Base-by-base conservation (phyloP, 2,888 invertebrate species). In the Cryptus armator region DNA sequence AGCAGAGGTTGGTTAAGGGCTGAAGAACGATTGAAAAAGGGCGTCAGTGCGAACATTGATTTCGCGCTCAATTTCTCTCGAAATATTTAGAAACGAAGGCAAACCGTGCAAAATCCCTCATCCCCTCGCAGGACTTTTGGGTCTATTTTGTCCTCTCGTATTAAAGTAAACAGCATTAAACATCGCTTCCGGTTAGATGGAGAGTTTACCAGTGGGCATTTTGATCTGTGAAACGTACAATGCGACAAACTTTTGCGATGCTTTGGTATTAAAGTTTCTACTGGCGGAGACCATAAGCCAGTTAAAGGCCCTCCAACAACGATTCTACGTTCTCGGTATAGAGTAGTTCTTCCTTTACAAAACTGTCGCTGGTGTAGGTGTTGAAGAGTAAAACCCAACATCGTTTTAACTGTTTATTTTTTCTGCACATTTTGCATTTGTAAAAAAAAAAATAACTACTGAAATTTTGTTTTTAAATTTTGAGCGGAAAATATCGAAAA, bases 51-150 rank as follows among this genome's bases (percentile, higher is more conserved):
- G 91, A 92, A 90, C 90, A 91, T 91, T 91, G 91, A 92, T 94
- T 93, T 92, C 90, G 89, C 93, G 93, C 93, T 93, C 93, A 93
- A 93, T 93, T 93, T 93, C 92, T 87, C 70, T 86, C 90, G 86
- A 89, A 91, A 91, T 91, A 92, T 92, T 91, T 90, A 87, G 66
- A 84, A 84, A 70, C 71, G 59, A 51, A 76, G 71, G 71, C 59
- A 81, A 72, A 74, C 53, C 72, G 81, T 77, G 84, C 37, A 70
- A 68, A 72, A 84, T 76, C 76, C 67, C 48, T 24, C 10, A 16
- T 2, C 12, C 32, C 12, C 46, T 74, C 74, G 46, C 74, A 43
- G 14, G 19, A 59, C 84, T 59, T 51, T 14, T 37, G 37, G 37
- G 37, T 12, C 32, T 62, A 78, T 68, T 56, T 66, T 74, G 51